These are phyloP conservation scores for Seriola quinqueradiata DNA, from an alignment of 2,113 vertebrate species.

Conservation along the genomic window DNA sequence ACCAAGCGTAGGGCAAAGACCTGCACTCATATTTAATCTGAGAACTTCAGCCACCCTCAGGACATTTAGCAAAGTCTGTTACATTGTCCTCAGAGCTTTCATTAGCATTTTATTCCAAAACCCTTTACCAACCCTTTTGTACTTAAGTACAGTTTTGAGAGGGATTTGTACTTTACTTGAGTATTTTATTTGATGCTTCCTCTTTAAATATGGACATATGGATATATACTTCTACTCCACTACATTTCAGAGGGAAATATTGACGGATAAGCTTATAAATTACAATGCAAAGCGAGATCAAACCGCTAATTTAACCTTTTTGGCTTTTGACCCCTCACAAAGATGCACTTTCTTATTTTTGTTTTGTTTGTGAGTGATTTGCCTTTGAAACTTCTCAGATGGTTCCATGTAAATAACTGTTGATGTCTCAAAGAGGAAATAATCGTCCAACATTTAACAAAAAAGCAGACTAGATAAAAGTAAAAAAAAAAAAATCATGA, in stretches of 20 bases:
- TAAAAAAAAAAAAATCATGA: too few species aligned
- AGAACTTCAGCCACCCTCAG: background rate
- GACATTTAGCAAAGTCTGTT: conserved; percentile 7
- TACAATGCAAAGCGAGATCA: background rate
- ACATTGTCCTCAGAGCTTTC: conserved; percentile 1
- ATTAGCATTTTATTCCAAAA: background rate
- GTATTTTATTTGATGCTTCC: background rate
- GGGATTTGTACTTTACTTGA: background rate
- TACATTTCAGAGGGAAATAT: background rate
- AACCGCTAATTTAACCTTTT: background rate
- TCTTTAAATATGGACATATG: background rate
- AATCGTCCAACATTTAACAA: background rate
- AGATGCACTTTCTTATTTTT: background rate
- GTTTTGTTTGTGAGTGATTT: background rate
- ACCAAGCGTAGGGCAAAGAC: background rate
- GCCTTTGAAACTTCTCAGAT: background rate
- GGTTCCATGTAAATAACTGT: background rate
- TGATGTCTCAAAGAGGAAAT: background rate
- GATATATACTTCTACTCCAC: background rate
- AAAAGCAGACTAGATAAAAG: background rate
- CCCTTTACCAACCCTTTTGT: background rate
- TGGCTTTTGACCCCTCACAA: background rate
- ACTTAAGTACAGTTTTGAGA: background rate
- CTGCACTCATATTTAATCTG: background rate
- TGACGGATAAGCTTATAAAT: background rate